phyloP scores from a whole-genome alignment of 2,113 vertebrate species.

The Phylloscopus whistleri region DNA sequence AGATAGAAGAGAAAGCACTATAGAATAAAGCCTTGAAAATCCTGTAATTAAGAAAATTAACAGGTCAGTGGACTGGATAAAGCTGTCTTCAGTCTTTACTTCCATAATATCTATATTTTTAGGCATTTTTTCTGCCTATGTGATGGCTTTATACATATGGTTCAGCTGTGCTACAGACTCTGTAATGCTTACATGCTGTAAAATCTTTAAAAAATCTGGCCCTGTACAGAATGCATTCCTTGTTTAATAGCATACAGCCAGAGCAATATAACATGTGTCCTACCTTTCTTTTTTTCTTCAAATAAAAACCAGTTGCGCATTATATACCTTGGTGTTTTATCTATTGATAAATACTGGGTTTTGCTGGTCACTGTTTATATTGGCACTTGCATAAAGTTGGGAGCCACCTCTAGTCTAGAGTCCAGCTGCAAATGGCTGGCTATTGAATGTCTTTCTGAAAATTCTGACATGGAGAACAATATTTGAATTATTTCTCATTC shows the following conservation, averaged over 20 bases:
- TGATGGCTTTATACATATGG: background rate
- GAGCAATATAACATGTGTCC: background rate
- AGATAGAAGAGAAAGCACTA: background rate
- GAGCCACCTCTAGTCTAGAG: background rate
- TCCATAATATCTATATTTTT: background rate
- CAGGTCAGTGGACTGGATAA: background rate
- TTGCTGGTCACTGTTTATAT: background rate
- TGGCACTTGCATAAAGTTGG: background rate
- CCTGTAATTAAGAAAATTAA: background rate
- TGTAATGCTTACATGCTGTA: background rate
- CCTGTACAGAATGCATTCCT: background rate
- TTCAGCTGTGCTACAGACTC: background rate
- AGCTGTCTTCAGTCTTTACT: background rate
- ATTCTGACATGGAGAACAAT: background rate
- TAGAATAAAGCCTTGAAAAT: background rate
- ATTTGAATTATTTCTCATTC: background rate
- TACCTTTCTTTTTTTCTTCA: background rate
- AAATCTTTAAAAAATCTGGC: background rate
- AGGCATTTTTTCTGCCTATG: background rate
- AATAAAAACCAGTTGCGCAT: background rate
- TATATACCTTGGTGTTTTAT: background rate
- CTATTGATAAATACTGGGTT: background rate
- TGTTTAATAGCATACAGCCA: background rate
- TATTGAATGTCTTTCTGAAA: background rate
- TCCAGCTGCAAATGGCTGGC: background rate